Conservation (phyloP, 1,140 invertebrate species). For the Philaenus spumarius region DNA sequence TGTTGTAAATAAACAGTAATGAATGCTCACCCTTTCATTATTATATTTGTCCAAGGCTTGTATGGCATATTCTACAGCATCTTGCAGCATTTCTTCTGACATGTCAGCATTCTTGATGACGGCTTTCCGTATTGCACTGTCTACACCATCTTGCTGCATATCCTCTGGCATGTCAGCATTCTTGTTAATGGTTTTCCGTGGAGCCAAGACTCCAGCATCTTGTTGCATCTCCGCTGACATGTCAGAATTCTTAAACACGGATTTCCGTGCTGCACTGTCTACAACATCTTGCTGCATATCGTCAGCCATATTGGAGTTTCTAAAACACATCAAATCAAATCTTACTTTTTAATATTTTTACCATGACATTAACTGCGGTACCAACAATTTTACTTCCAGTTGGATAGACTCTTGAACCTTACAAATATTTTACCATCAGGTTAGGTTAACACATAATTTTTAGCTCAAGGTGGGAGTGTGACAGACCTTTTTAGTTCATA, state of each 20-base stretch:
- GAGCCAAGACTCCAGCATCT: background rate
- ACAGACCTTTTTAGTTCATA: no score
- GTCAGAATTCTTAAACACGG: background rate
- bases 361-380: background rate
- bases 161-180: background rate
- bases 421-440: no score
- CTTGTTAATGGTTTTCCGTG: background rate
- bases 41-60: conserved; percentile 98
- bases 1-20: no score
- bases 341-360: background rate
- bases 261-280: background rate
- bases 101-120: conserved; percentile 99
- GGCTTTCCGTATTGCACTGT: conserved; percentile 97
- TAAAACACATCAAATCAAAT: background rate
- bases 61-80: conserved; percentile 97
- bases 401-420: no score
- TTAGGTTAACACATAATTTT: no score
- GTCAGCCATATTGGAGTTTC: background rate
- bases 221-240: background rate
- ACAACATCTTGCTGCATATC: background rate
- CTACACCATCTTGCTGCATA: conserved; percentile 79
- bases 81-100: conserved; percentile 99
- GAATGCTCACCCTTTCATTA: no score
- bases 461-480: no score
- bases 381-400: background rate